phyloP scores from a whole-genome alignment of 2,797 vertebrate genomes.

The Paratrypauchen microcephalus region DNA sequence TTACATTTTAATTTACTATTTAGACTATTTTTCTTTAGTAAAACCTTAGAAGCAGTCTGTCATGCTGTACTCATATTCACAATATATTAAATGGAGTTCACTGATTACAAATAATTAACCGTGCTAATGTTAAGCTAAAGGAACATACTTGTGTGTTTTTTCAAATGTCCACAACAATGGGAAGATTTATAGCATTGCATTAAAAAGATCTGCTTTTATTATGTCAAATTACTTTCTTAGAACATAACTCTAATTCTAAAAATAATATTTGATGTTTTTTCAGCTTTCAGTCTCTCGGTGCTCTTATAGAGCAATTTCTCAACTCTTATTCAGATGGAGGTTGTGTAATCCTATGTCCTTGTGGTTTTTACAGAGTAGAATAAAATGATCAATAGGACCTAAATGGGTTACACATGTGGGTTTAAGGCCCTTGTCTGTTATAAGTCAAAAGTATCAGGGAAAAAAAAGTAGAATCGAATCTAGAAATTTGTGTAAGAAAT shows the following conservation, averaged over 20 bases:
- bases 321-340: neutral
- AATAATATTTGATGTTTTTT: neutral
- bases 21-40: neutral
- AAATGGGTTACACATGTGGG: neutral
- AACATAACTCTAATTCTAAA: neutral
- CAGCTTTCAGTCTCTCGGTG: neutral
- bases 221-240: neutral
- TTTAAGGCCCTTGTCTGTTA: slow-evolving; percentile 3
- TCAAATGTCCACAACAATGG: neutral
- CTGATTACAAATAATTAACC: slow-evolving; percentile 5
- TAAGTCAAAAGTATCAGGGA: too few species aligned
- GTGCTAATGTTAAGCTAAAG: neutral
- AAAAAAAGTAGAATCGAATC: too few species aligned
- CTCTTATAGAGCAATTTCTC: neutral
- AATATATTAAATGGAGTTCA: neutral
- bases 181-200: neutral
- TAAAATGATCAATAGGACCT: neutral
- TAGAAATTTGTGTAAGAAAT: too few species aligned
- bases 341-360: neutral
- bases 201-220: neutral
- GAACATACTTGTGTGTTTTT: too few species aligned
- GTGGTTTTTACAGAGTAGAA: neutral
- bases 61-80: neutral
- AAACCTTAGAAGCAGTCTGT: too few species aligned
- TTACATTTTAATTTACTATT: neutral